Evolutionary conservation across 2,888 invertebrate species (phyloP), one percentile per base, ranked within the genome.

Genomic region (Metacarcinus magister): DNA sequence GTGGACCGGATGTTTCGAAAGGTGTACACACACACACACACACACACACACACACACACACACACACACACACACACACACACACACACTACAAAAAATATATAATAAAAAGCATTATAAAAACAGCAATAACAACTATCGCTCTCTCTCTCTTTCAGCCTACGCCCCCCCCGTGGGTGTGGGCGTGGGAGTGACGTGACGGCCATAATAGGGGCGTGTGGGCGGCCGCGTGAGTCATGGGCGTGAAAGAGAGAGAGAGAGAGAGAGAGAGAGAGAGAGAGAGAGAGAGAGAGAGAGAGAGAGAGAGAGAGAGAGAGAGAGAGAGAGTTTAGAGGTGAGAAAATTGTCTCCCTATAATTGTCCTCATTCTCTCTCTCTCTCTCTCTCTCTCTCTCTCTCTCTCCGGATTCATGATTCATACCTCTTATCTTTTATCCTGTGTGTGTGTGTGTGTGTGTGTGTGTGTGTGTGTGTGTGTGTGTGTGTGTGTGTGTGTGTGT

Each of bases 211-310:
- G 67, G 67, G 67, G 67, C n/a, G 67, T 67, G 67, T 67, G 67
- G 67, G 67, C 67, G 67, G 67, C 67, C 16, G 23, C 67, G 67
- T 67, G 67, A 67, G 67, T 67, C 67, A 67, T 67, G 67, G 67
- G 67, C 67, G 67, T 19, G 67, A 67, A 23, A 67, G 67, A 67
- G 67, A 67, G 67, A 67, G 67, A 67, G 67, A 67, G 67, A 67
- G 67, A 67, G 67, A 67, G 67, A 67, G 67, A 67, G 67, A 67
- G 67, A 67, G 67, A 67, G 67, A 67, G 67, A 67, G 67, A 67
- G 67, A 67, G 67, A 67, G 67, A 67, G 67, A 67, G 67, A 67
- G 67, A 67, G 67, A 67, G 67, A 67, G 67, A 67, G 67, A 67
- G 67, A 67, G 67, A 67, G 67, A 67, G 67, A 67, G 67, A 60